Evolutionary conservation across 1,140 invertebrate genomes (phyloP), one percentile per base, ranked within the genome.

Genomic region (Dufourea novaeangliae): DNA sequence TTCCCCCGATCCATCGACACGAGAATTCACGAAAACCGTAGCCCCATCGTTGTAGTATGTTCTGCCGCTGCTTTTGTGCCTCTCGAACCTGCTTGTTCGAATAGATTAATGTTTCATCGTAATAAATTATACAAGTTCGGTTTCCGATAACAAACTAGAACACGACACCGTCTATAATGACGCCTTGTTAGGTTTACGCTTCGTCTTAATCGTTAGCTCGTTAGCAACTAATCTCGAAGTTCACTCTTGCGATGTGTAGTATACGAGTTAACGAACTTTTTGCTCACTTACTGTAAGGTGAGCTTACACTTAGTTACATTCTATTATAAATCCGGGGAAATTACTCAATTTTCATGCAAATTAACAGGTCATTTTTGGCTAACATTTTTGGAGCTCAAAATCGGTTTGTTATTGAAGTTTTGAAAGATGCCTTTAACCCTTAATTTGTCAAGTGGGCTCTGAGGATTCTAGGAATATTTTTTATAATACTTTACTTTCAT

Each of bases 1-100:
- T 66, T 83, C 56, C 11, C 73, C 82, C 10, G 62, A 52, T n/a
- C 71, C 72, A 37, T 88, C 79, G 11, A 54, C 4, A 52, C 64
- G 68, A 29, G 85, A 87, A 66, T 80, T 76, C 27, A 86, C 56
- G 54, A 90, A 82, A 8, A 59, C 14, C 29, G 62, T 85, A 25
- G 69, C 44, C 37, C 56, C 74, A 1, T 87, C 79, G 52, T 78
- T 37, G 68, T 88, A 88, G 64, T 80, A 88, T 29, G 27, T 22
- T 39, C 14, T 79, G 10, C 66, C 68, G 10, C 50, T 17, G 25
- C 50, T 5, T 29, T 22, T 32, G 17, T 75, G 34, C 27, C 61
- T 85, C 56, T 82, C 41, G 29, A 85, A 87, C 81, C 85, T 86
- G 57, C 22, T n/a, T 27, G 32, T 25, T 54, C 27, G 5, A 50